A percentile compares a stretch with the other conserved stretches of the same genome.
These are phyloP conservation scores for Bucco capensis DNA, from an alignment of 2,113 vertebrate genomes.

Conservation along the genomic window DNA sequence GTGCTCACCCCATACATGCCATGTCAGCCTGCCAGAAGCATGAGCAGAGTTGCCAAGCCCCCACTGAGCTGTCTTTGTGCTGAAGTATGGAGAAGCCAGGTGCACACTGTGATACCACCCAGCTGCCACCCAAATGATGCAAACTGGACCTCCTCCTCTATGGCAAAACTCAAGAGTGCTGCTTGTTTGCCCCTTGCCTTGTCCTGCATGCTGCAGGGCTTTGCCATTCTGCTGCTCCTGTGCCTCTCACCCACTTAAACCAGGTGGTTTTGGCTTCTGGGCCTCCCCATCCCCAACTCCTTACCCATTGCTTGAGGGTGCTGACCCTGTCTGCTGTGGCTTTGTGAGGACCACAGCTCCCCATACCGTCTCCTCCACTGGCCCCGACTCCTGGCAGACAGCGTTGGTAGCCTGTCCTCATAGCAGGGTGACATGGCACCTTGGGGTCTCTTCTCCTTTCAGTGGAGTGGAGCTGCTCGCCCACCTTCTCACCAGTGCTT, in stretches of 20 bases:
- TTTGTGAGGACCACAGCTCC: background rate
- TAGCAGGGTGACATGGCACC: background rate
- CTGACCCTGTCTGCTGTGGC: background rate
- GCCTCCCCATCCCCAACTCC: background rate
- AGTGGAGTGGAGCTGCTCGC: slow-evolving; percentile 86
- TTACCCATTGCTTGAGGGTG: background rate
- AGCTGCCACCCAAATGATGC: no score
- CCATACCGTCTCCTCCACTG: rapidly evolving
- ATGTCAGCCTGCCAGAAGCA: rapidly evolving
- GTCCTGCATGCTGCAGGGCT: background rate
- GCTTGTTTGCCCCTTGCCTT: background rate
- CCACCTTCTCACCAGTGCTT: slow-evolving; percentile 73
- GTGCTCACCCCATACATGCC: rapidly evolving
- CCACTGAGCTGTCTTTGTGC: background rate
- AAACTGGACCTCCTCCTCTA: no score
- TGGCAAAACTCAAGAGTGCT: background rate
- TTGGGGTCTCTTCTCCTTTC: slow-evolving; percentile 37
- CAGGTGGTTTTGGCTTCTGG: background rate
- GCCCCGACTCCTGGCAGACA: background rate
- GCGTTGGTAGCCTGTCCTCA: background rate
- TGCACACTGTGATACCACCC: background rate
- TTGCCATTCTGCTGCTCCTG: background rate
- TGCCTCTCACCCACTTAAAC: background rate
- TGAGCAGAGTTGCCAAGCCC: background rate
- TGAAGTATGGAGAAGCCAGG: background rate